Conservation (phyloP, 2,888 invertebrate species). For the Andrena chrysosceles region DNA sequence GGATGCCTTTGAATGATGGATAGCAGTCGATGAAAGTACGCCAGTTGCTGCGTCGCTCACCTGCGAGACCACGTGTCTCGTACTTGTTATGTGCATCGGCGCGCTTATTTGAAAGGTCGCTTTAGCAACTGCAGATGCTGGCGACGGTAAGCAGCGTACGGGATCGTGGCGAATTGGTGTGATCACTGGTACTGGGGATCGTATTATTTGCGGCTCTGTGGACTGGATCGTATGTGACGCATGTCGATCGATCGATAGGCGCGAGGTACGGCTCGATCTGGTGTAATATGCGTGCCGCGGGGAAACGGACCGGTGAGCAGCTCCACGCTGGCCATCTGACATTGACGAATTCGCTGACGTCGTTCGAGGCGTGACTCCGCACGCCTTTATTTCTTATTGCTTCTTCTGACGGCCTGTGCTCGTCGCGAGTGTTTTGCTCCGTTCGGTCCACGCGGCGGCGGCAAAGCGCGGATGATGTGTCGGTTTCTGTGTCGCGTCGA, state of each 20-base stretch:
- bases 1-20: slow-evolving; percentile 35
- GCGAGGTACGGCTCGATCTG: slow-evolving; percentile 1
- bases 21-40: slow-evolving; percentile 13
- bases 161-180: background rate
- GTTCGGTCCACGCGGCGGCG: slow-evolving; percentile 7
- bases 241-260: slow-evolving; percentile 5
- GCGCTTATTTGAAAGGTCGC: background rate
- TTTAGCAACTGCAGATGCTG: background rate
- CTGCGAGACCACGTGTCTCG: slow-evolving; percentile 40
- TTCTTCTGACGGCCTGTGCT: background rate
- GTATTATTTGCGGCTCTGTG: background rate
- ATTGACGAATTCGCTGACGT: slow-evolving; percentile 48
- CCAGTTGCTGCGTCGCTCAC: slow-evolving; percentile 6
- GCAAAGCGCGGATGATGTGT: slow-evolving; percentile 54
- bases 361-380: slow-evolving; percentile 27
- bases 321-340: slow-evolving; percentile 47
- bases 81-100: background rate
- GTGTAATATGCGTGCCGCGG: slow-evolving; percentile 51
- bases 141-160: background rate
- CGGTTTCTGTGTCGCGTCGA: slow-evolving; percentile 42
- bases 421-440: slow-evolving; percentile 24
- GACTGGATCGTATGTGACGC: background rate
- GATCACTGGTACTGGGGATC: background rate
- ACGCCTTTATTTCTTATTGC: background rate
- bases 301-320: slow-evolving; percentile 47